Conservation (phyloP, 2,888 invertebrate species). For the Oithona nana region DNA sequence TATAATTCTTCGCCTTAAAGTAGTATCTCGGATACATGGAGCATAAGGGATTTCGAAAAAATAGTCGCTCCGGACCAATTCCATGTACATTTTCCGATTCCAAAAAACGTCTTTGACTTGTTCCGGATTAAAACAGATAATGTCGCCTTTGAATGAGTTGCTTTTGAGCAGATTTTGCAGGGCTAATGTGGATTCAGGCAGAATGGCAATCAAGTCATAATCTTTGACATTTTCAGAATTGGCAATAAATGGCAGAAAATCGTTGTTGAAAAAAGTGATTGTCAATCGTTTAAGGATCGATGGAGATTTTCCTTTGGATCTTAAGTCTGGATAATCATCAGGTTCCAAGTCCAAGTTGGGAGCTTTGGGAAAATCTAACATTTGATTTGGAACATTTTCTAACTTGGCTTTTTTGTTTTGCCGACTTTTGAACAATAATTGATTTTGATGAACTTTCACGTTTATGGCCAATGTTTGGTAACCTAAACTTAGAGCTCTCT, state of each 20-base stretch:
- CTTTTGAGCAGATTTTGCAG: slow-evolving; percentile 10
- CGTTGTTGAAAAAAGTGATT: slow-evolving; percentile 5
- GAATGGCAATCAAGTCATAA: slow-evolving; percentile 11
- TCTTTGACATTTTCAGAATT: slow-evolving; percentile 10
- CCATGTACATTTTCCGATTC: slow-evolving; percentile 12
- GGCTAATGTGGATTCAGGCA: background rate
- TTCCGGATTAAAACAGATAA: slow-evolving; percentile 5
- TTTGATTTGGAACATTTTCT: background rate
- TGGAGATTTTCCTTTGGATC: background rate
- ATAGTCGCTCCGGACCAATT: background rate
- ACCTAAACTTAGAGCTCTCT: background rate
- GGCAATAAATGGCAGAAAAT: slow-evolving; percentile 2
- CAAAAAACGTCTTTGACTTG: background rate
- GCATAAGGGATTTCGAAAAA: slow-evolving; percentile 11
- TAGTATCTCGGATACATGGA: slow-evolving; percentile 3
- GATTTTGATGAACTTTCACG: background rate
- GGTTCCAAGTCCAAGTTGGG: background rate
- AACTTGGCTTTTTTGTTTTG: slow-evolving; percentile 1
- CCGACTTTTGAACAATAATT: background rate
- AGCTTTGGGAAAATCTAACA: slow-evolving; percentile 15
- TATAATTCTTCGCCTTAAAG: slow-evolving; percentile 2
- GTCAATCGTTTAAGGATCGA: slow-evolving; percentile 6
- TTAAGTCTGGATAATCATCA: background rate
- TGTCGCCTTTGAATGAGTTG: slow-evolving; percentile 8
- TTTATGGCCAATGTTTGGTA: background rate